A percentile compares a stretch with the other conserved stretches of the same genome.
Evolutionary conservation across 2,113 vertebrate genomes (phyloP).

Genomic region (Labeo catla): DNA sequence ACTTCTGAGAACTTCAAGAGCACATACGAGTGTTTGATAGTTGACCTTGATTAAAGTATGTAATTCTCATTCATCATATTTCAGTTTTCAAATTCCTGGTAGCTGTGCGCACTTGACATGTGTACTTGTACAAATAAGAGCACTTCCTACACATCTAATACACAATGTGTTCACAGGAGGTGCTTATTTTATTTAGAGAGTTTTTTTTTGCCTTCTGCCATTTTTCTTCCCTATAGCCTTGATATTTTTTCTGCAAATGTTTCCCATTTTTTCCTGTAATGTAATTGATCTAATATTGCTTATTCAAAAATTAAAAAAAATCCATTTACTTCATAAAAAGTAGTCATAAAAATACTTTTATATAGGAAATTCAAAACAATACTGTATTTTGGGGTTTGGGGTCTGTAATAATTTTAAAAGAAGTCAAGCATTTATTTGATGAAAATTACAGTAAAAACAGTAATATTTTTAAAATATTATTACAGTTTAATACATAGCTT

Average conservation of each 20-base stretch:
- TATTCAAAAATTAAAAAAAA: neutral
- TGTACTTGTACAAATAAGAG: slow-evolving; percentile 13
- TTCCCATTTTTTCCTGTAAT: neutral
- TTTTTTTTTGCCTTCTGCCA: neutral
- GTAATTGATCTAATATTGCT: neutral
- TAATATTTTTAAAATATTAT: too few relatives aligned
- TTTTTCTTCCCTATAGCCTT: slow-evolving; percentile 7
- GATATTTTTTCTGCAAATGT: neutral
- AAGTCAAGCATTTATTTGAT: neutral
- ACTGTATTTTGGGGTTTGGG: neutral
- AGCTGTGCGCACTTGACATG: neutral
- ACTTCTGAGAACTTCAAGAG: slow-evolving; percentile 13
- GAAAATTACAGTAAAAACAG: too few relatives aligned
- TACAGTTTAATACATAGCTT: too few relatives aligned
- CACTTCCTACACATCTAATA: neutral
- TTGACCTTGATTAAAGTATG: slow-evolving; percentile 24
- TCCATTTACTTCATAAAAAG: neutral
- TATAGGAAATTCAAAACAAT: neutral
- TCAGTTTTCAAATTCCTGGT: neutral
- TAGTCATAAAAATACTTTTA: too few relatives aligned
- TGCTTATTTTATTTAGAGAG: neutral
- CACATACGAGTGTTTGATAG: slow-evolving; percentile 12
- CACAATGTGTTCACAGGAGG: neutral
- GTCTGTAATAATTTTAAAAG: neutral
- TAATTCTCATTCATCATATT: slow-evolving; percentile 20